These are phyloP conservation scores for Enoplosus armatus DNA, from an alignment of 2,797 vertebrate genomes.

Conservation along the genomic window DNA sequence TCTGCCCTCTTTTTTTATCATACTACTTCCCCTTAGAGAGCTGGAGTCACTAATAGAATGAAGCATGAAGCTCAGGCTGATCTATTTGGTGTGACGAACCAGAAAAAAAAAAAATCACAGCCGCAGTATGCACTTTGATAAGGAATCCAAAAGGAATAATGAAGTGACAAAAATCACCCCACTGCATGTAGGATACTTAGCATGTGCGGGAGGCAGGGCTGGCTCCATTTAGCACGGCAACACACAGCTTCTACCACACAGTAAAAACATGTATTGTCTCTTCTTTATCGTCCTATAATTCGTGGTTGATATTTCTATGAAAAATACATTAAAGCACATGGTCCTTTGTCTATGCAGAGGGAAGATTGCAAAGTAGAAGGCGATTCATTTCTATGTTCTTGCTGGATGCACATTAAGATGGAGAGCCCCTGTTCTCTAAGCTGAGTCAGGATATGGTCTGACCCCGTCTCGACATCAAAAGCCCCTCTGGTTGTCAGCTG, in stretches of 20 bases:
- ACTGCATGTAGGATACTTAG: conserved; percentile 27
- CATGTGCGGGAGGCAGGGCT: conserved; percentile 16
- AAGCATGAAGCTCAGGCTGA: conserved; percentile 65
- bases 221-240: conserved; percentile 39
- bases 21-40: conserved; percentile 50
- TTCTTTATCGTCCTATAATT: conserved; percentile 21
- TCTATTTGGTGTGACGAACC: conserved; percentile 67
- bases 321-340: conserved; percentile 18
- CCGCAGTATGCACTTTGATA: conserved; percentile 74
- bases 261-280: not conserved
- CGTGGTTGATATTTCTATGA: conserved; percentile 15
- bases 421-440: conserved; percentile 7
- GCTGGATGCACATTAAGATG: conserved; percentile 18
- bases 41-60: conserved; percentile 65
- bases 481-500: conserved; percentile 26
- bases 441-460: conserved; percentile 33
- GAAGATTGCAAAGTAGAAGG: not conserved
- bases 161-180: conserved; percentile 48
- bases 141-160: conserved; percentile 71
- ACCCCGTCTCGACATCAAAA: conserved; percentile 40
- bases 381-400: conserved; percentile 22
- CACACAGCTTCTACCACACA: conserved; percentile 19
- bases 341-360: not conserved
- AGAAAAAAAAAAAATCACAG: conserved; percentile 66
- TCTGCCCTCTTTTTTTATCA: conserved; percentile 40